Evolutionary conservation across 1,140 invertebrate species (phyloP), one percentile per base, ranked within the genome.

Genomic region (Megalopta genalis): DNA sequence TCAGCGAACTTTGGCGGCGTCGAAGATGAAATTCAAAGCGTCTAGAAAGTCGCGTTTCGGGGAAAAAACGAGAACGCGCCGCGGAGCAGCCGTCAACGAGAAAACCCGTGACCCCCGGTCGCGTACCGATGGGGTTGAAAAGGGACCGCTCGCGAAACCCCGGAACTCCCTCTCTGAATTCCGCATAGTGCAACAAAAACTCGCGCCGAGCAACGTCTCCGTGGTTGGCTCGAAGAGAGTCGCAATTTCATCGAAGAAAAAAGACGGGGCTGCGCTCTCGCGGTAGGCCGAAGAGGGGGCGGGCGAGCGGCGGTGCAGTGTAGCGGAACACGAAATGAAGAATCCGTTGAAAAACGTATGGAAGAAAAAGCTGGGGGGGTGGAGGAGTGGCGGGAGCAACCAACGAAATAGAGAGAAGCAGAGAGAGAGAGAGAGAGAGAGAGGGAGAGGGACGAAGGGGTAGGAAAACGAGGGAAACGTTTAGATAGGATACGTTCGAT

Each of bases 401-500:
- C 54, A 46, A 46, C 42, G 42, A 46, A 46, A 32, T 32, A 32
- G 32, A 10, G 42, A 46, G 42, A 46, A 46, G 14, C 12, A 10
- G 42, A 46, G 42, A 46, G 42, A 46, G 14, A 46, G 42, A 46
- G 42, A 46, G 42, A 46, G 10, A 14, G 42, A 46, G 42, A 46
- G 14, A 46, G 10, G 10, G 42, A 46, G 32, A 32, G 42, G 14
- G 10, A 14, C 1, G 32, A 32, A 32, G 32, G 32, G 74, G 63
- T 49, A 64, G 67, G n/a, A 21, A 77, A 62, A 77, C 68, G 75
- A 75, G 63, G 63, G 9, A 83, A 77, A 84, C 84, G 83, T 86
- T 86, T 86, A 86, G 84, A 81, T 82, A 77, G 84, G 81, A 86
- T 86, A 86, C 84, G 85, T 86, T 86, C 84, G 85, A 86, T 86